phyloP scores from a whole-genome alignment of 1,140 invertebrate species.

The Achatina immaculata region DNA sequence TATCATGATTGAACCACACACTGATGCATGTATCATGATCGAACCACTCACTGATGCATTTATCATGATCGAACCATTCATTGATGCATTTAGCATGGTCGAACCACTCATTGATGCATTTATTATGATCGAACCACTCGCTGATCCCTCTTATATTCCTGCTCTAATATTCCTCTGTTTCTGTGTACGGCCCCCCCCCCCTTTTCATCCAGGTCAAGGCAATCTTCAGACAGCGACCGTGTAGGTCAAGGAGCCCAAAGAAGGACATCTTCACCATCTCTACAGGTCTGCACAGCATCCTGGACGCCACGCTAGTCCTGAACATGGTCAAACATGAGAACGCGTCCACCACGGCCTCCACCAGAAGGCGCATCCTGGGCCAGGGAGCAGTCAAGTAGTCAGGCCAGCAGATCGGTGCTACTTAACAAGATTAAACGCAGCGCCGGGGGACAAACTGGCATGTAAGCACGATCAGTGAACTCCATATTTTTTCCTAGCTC shows the following conservation, averaged over 20 bases:
- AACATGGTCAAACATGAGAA: conserved; percentile 38
- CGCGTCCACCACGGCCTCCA: conserved; percentile 2
- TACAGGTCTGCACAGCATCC: conserved; percentile 38
- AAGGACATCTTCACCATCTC: conserved; percentile 42
- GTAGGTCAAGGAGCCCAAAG: not conserved
- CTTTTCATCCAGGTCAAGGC: conserved; percentile 3
- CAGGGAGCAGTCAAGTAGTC: not conserved
- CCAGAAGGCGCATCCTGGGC: not conserved
- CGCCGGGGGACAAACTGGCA: no score
- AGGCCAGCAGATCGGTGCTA: no score
- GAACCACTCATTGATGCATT: no score
- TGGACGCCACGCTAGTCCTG: conserved; percentile 43
- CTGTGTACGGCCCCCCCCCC: not conserved
- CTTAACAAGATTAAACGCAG: no score
- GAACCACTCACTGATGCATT: no score
- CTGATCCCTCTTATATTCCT: not conserved
- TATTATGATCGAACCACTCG: no score
- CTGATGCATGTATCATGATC: no score
- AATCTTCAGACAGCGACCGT: not conserved
- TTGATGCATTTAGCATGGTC: no score
- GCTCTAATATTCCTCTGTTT: not conserved
- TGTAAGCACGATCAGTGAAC: no score
- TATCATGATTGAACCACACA: no score
- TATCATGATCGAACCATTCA: no score
- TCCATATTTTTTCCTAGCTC: no score